Conservation (phyloP, 2,797 vertebrate genomes). For the Knipowitschia caucasica region DNA sequence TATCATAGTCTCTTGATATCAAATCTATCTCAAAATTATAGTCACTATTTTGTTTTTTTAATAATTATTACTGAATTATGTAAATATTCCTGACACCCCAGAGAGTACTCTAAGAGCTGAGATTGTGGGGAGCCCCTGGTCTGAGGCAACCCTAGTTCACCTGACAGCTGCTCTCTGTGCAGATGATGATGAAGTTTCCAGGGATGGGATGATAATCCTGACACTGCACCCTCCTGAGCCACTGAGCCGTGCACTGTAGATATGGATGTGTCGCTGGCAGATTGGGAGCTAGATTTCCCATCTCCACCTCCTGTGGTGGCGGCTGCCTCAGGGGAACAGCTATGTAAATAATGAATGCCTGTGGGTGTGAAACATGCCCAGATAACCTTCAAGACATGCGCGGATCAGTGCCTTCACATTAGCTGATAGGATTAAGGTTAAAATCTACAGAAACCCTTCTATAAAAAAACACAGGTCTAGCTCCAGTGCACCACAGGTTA, state of each 20-base stretch:
- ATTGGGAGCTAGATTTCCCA: conserved; percentile 75
- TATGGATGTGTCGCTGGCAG: conserved; percentile 73
- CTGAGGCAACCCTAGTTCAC: conserved; percentile 53
- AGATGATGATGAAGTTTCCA: conserved; percentile 71
- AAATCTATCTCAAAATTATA: too few species aligned
- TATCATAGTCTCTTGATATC: background rate
- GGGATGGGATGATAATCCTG: conserved; percentile 70
- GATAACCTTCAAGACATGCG: conserved; percentile 80
- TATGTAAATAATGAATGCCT: conserved; percentile 80
- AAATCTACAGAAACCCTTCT: conserved; percentile 75
- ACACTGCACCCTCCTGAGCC: conserved; percentile 70
- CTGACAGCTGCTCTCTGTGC: conserved; percentile 47
- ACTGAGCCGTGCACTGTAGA: conserved; percentile 72
- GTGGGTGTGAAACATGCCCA: conserved; percentile 74
- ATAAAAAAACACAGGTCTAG: conserved; percentile 69
- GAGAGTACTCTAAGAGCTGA: too few species aligned
- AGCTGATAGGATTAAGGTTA: conserved; percentile 80
- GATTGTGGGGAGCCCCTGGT: conserved; percentile 60
- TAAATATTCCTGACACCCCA: background rate
- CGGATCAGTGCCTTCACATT: conserved; percentile 78
- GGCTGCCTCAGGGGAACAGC: conserved; percentile 65
- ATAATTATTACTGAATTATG: background rate
- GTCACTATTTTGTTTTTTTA: background rate
- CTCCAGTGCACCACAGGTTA: conserved; percentile 52
- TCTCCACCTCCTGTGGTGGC: conserved; percentile 69